Conservation (phyloP, 2,888 invertebrate species). For the Thera britannica region DNA sequence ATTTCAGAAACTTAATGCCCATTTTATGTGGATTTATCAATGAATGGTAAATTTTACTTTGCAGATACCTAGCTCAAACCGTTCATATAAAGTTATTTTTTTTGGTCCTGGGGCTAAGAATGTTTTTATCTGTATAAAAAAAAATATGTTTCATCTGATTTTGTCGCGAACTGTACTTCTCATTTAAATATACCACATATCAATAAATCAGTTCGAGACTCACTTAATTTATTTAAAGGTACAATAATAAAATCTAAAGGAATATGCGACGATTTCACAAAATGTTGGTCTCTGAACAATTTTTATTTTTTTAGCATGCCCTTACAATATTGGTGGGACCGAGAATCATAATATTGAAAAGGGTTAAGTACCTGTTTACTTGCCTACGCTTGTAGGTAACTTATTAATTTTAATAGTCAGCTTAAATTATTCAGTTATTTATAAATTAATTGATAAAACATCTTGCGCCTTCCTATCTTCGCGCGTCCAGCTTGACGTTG, state of each 20-base stretch:
- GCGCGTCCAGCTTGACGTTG: constrained; percentile 20
- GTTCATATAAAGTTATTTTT: too few species aligned
- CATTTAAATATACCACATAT: not conserved
- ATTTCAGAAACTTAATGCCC: too few species aligned
- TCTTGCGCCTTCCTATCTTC: constrained; percentile 20
- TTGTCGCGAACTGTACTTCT: not conserved
- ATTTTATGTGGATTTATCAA: too few species aligned
- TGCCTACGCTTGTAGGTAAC: not conserved
- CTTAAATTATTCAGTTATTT: constrained; percentile 18
- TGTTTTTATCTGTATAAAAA: too few species aligned
- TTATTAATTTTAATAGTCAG: constrained; percentile 10
- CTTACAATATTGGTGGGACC: not conserved
- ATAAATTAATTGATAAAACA: constrained; percentile 25
- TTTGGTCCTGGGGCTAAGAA: too few species aligned
- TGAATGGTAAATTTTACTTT: too few species aligned
- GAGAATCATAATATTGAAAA: not conserved
- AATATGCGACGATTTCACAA: not conserved
- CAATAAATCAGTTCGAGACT: constrained; percentile 8
- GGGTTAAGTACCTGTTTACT: not conserved
- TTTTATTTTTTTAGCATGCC: not conserved
- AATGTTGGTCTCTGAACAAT: too few species aligned
- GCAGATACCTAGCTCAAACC: too few species aligned
- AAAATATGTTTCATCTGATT: too few species aligned
- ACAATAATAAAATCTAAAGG: not conserved
- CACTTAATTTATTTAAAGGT: not conserved